Evolutionary conservation across 1,140 invertebrate genomes (phyloP), one percentile per base, ranked within the genome.

Genomic region (Thereuonema tuberculata): DNA sequence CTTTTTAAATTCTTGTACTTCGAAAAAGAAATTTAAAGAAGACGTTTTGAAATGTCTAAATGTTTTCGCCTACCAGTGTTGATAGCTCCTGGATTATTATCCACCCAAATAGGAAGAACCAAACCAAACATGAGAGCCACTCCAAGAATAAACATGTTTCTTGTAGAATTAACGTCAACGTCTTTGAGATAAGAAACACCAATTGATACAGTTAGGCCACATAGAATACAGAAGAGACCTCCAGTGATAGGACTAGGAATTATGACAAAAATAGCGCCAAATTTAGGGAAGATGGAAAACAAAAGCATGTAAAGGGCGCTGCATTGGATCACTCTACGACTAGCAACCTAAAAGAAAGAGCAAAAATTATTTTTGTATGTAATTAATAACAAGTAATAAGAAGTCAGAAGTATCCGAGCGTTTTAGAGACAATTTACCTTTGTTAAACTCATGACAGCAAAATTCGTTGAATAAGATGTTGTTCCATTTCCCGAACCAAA

Each of bases 371-470:
- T n/a, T n/a, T n/a, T n/a, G n/a, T n/a, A n/a, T n/a, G n/a, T 2
- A 71, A 68, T 68, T 70, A 61, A 1, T 58, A 59, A 23, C 23
- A 58, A 28, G 49, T 23, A 24, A n/a, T 14, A 23, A 43, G n/a
- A n/a, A n/a, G n/a, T n/a, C 15, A 20, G 14, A 27, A 56, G 37
- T 43, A 14, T 14, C 31, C 14, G 1, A n/a, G 53, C 62, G 2
- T 25, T 37, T 25, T 26, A 17, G 9, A 37, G 46, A 57, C n/a
- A n/a, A n/a, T n/a, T n/a, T 61, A 73, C 72, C 65, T 68, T 70
- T 21, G 70, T 72, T 9, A 73, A 64, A 14, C 70, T 70, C 9
- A 74, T 66, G 27, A 71, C 71, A n/a, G 71, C 72, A 28, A 74
- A 68, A 62, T 74, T 74, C 47, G 66, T 66, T 3, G 23, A 12